A percentile compares a stretch with the other conserved stretches of the same genome.
Evolutionary conservation across 2,113 vertebrate genomes (phyloP).

Genomic region (Toxotes chatareus): DNA sequence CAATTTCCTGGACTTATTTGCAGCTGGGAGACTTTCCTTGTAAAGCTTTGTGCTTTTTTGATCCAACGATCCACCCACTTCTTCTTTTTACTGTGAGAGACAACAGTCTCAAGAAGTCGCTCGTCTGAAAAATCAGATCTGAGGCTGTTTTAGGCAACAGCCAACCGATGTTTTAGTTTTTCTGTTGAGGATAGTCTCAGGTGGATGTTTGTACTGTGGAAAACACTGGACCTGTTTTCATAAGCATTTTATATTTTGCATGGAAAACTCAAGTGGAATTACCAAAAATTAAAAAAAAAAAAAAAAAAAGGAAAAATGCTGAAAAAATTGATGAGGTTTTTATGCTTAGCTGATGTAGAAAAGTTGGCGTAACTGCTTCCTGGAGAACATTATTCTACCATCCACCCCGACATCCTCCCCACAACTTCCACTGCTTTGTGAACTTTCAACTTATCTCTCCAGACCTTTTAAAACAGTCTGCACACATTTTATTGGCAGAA

Average conservation of each 20-base stretch:
- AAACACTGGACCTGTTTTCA: background rate
- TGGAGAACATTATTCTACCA: background rate
- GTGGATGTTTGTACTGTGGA: background rate
- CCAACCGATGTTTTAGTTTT: background rate
- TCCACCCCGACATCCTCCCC: no score
- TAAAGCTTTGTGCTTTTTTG: background rate
- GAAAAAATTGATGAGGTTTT: background rate
- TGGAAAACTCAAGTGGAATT: background rate
- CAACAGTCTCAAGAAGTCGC: background rate
- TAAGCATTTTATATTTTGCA: no score
- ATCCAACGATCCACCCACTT: background rate
- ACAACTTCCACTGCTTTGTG: no score
- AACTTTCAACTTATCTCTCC: background rate
- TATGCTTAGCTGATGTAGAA: background rate
- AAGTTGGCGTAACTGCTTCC: background rate
- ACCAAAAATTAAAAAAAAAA: background rate
- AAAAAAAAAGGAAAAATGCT: no score
- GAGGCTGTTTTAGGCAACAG: background rate
- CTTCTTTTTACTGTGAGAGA: background rate
- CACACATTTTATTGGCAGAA: background rate
- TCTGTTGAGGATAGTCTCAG: background rate
- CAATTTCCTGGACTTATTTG: no score
- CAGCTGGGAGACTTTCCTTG: no score
- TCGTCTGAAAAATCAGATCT: background rate
- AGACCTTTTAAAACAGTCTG: conserved; percentile 16